phyloP scores from a whole-genome alignment of 2,113 vertebrate species.

The Hippolais icterina region DNA sequence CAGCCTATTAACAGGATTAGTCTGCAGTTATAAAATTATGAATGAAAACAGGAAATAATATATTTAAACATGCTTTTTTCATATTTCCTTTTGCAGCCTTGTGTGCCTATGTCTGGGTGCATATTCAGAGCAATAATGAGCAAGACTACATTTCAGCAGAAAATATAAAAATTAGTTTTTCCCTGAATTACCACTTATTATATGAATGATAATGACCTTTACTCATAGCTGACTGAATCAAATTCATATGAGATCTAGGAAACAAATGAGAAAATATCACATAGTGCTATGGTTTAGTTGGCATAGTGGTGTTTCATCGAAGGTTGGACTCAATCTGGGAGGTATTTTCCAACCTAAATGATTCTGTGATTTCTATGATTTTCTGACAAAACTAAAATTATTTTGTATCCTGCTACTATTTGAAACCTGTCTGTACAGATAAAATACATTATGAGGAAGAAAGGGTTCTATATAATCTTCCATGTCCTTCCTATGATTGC shows the following conservation, averaged over 20 bases:
- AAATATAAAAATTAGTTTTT: not conserved
- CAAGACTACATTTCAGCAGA: not conserved
- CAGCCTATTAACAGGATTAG: not conserved
- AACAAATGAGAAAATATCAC: not conserved
- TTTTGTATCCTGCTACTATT: not conserved
- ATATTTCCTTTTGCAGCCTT: not conserved
- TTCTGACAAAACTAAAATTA: not conserved
- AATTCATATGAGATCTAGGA: not conserved
- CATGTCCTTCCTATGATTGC: not conserved
- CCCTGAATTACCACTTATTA: not conserved
- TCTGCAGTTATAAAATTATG: not conserved
- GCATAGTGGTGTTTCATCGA: accelerated
- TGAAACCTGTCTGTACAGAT: not conserved
- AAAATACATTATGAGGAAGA: not conserved
- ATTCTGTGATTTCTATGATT: not conserved
- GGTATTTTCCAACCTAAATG: not conserved
- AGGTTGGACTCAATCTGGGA: accelerated
- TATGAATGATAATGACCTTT: not conserved
- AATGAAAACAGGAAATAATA: not conserved
- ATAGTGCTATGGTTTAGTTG: not conserved
- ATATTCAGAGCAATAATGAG: not conserved
- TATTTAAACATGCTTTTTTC: not conserved
- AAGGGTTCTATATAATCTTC: not conserved
- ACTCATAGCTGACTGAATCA: not conserved
- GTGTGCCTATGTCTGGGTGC: not conserved